Percentiles rank a stretch among this genome's conserved stretches.
phyloP scores from a whole-genome alignment of 1,140 invertebrate species.

The Dendroctonus valens region DNA sequence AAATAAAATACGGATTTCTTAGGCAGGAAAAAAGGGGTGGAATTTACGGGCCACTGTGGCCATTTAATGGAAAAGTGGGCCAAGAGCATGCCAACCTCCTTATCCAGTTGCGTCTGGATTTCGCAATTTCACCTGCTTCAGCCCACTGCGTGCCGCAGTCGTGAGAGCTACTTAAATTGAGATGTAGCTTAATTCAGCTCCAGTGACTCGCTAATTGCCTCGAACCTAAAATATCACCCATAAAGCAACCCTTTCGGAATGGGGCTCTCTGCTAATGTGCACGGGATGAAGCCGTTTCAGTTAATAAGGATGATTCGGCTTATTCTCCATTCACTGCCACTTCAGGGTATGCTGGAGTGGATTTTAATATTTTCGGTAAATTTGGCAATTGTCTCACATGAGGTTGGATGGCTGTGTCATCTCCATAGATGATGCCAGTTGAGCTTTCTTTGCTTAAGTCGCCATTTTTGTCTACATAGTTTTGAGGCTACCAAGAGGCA shows the following conservation, averaged over 20 bases:
- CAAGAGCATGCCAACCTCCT: no score
- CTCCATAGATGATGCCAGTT: no score
- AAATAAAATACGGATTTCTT: conserved; percentile 28
- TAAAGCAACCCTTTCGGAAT: conserved; percentile 44
- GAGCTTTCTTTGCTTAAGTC: no score
- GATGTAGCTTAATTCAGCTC: conserved; percentile 48
- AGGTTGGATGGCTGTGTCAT: no score
- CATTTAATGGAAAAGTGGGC: not conserved
- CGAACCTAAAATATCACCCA: conserved; percentile 46
- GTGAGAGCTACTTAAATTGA: conserved; percentile 47
- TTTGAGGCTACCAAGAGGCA: no score
- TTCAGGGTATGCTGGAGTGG: not conserved
- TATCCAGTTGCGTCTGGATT: no score
- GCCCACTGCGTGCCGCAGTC: no score
- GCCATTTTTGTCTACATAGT: no score
- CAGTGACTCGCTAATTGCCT: conserved; percentile 49
- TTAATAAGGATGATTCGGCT: conserved; percentile 29
- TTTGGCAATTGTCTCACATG: no score
- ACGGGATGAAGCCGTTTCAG: conserved; percentile 30
- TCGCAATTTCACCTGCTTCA: no score
- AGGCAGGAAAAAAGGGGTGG: conserved; percentile 27
- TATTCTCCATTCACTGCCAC: conserved; percentile 12
- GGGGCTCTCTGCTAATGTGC: conserved; percentile 23
- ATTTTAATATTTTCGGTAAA: no score
- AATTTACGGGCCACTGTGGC: conserved; percentile 7